Base-by-base conservation (phyloP, 2,888 invertebrate species). In the Seladonia tumulorum region DNA sequence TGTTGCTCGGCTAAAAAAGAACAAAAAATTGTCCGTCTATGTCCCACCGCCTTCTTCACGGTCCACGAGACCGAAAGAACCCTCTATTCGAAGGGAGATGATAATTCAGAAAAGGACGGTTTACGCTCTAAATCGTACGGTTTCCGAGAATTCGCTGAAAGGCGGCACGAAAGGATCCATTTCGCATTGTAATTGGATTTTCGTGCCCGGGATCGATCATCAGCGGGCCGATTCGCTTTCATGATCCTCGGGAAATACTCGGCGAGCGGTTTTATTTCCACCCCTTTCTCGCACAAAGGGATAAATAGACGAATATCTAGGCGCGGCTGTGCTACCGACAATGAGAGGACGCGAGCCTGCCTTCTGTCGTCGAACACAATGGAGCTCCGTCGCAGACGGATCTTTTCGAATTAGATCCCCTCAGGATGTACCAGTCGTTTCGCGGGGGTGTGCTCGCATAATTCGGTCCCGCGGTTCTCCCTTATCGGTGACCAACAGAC, bases 391-490 rank as follows among this genome's bases (percentile, higher is more conserved):
- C 79, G 88, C 86, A 82, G 88, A 82, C 63, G 88, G 89, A 92
- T 91, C 91, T 89, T 89, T 91, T 92, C 90, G 92, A 93, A 93
- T 93, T 92, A 92, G 91, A 90, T 91, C 87, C 87, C 88, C 8
- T 29, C 29, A 16, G 29, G 66, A 66, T 66, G 66, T 35, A 18
- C 66, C 18, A 18, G 35, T 18, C 66, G 66, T 35, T 66, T 66
- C 60, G 60, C 60, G 14, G 22, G 22, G 10, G 53, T 53, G 53
- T 22, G 53, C 22, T 53, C 53, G 53, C 18, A 66, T 66, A 66
- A 66, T 66, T 66, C 18, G 35, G 16, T 25, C 60, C 60, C 29
- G 35, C 66, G 66, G 66, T 14, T 66, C 66, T 29, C 29, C 4
- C 66, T 66, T 66, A 66, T 66, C 66, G 66, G 66, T 66, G 66